Conservation (phyloP, 2,113 vertebrate species). For the Oncorhynchus gorbuscha region DNA sequence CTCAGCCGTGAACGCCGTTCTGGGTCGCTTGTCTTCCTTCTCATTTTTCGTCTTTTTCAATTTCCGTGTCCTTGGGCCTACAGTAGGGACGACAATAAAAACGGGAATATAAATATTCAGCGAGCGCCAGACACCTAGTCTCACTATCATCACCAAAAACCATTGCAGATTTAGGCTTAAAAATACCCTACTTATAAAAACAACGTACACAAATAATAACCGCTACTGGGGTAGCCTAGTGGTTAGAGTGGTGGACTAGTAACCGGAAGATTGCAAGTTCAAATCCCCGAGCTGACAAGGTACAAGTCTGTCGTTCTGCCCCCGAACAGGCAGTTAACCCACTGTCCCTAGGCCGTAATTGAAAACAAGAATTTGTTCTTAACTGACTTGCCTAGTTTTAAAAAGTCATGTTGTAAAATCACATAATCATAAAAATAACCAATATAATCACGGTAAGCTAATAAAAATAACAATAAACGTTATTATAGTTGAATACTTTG, state of each 20-base stretch:
- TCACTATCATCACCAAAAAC: not conserved
- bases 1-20: slow-evolving; percentile 87
- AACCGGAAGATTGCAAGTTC: too few species aligned
- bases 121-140: not conserved
- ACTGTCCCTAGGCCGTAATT: too few species aligned
- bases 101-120: slow-evolving; percentile 64
- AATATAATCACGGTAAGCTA: not conserved
- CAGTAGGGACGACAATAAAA: slow-evolving; percentile 61
- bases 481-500: too few species aligned
- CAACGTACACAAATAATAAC: not conserved
- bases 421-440: not conserved
- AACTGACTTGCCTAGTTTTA: too few species aligned
- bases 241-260: too few species aligned
- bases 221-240: too few species aligned
- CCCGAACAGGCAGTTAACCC: too few species aligned
- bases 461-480: not conserved
- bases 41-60: slow-evolving; percentile 86
- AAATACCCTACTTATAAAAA: not conserved
- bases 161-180: not conserved
- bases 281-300: too few species aligned
- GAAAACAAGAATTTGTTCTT: too few species aligned
- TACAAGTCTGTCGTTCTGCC: too few species aligned
- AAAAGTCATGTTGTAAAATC: too few species aligned
- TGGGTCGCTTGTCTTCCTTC: slow-evolving; percentile 84
- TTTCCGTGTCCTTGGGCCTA: slow-evolving; percentile 93